Base-by-base conservation (phyloP, 2,797 vertebrate genomes). In the Periparus ater region DNA sequence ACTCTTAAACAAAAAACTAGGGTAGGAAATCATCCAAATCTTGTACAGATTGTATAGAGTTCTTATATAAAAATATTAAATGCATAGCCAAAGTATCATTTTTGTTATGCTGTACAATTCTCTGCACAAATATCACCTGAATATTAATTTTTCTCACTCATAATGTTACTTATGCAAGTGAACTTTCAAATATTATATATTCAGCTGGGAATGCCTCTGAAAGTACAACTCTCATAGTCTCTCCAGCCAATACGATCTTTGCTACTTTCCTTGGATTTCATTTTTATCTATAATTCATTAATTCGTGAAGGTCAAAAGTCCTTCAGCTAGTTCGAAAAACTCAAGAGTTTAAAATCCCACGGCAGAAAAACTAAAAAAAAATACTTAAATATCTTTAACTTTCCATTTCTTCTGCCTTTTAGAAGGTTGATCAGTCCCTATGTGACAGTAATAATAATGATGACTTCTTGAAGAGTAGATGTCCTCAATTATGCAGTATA, bases 251-350 rank as follows among this genome's bases (percentile, higher is more conserved):
- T 66, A 42, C 1, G 1, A 55, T 76, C 18, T 67, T 87, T 57
- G 38, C 54, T 84, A 54, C 29, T 78, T 91, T 71, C 27, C 3
- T 62, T 11, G 60, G 48, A 63, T 73, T 90, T 75, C 30, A 73
- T 82, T 92, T 95, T 90, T 95, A 85, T 89, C 70, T 91, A 66
- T 58, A 90, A 85, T 93, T 93, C 70, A 93, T 95, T 93, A 88
- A 75, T 91, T 93, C 18, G 0, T 68, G 36, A 95, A 93, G 93
- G 91, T 95, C 71, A 93, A 57, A 95, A 94, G 85, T 91, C 62
- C 36, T 94, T 84, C 32, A 54, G 65, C 63, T 81, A 53, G 30
- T 38, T 53, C 13, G 19, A 91, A 95, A 88, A 47, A 47, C 10
- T 71, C 53, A 77, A 36, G 25, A 82, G 22, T 85, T 94, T 65